Percentiles rank a stretch among this genome's conserved stretches.
Evolutionary conservation across 2,888 invertebrate species (phyloP).

Genomic region (Celastrina argiolus): DNA sequence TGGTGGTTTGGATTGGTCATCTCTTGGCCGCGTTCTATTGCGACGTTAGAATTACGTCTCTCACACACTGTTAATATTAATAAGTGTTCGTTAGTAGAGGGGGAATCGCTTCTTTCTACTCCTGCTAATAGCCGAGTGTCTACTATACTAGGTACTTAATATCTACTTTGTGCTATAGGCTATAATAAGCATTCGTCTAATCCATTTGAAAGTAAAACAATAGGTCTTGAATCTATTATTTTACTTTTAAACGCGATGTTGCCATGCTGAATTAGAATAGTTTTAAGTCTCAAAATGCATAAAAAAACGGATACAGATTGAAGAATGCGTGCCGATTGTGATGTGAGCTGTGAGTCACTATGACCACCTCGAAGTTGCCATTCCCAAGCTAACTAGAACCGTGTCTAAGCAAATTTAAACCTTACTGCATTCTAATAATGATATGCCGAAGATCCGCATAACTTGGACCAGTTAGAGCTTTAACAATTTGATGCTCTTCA

Average conservation of each 20-base stretch:
- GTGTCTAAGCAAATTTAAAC: slow-evolving; percentile 37
- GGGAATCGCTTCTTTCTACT: too few relatives aligned
- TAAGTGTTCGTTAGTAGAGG: too few relatives aligned
- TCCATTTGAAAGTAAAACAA: too few relatives aligned
- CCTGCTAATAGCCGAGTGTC: too few relatives aligned
- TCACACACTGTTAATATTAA: too few relatives aligned
- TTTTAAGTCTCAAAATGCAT: slow-evolving; percentile 51
- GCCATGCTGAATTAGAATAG: slow-evolving; percentile 34
- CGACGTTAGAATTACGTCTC: too few relatives aligned
- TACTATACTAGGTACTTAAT: too few relatives aligned
- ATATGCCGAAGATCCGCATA: slow-evolving; percentile 35
- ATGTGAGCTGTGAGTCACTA: slow-evolving; percentile 69
- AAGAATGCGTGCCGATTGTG: slow-evolving; percentile 65
- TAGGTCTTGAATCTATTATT: too few relatives aligned
- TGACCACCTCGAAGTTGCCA: slow-evolving; percentile 61
- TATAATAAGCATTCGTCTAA: too few relatives aligned
- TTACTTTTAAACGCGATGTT: slow-evolving; percentile 24
- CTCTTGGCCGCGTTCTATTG: too few relatives aligned
- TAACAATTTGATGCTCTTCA: slow-evolving; percentile 42
- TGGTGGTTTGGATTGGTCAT: too few relatives aligned
- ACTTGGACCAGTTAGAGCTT: slow-evolving; percentile 41
- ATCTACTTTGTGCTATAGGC: too few relatives aligned
- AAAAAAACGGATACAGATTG: slow-evolving; percentile 44
- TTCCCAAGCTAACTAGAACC: slow-evolving; percentile 39
- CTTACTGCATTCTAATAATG: slow-evolving; percentile 38